Base-by-base conservation (phyloP, 1,140 invertebrate species). In the Harpegnathos saltator region DNA sequence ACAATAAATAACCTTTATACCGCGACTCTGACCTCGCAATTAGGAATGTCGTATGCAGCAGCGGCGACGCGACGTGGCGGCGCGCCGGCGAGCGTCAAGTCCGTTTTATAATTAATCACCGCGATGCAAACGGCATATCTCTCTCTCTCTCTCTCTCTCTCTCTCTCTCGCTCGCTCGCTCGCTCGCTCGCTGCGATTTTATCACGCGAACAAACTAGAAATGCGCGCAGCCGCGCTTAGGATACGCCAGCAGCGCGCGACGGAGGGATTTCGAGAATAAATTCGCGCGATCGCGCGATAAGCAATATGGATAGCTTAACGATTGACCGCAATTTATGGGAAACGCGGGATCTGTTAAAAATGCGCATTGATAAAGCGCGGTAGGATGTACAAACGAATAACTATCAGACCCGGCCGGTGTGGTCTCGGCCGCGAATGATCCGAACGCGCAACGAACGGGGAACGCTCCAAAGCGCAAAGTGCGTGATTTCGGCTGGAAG, bases 1-100 rank as follows among this genome's bases (percentile, higher is more conserved):
- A 84, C 54, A 83, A 87, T 72, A 80, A 80, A 74, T 48, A 85
- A 84, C 74, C 38, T 54, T 74, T 48, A 44, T 66, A 72, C 59
- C 54, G 17, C 58, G 65, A 17, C 33, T 63, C 68, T 58, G 56
- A 83, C 59, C 52, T 74, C 61, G 29, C 61, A 52, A 69, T 74
- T 83, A 69, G 74, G 58, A 74, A 82, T 5, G 15, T 22, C 24
- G 14, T 50, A 17, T 7, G 24, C 24, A 59, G 54, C 59, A 2
- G 12, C 19, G 3, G 19, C 4, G 19, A 52, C 19, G 58, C 54
- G 14, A 26, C 44, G 24, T 15, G 24, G n/a, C 38, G 33, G 38
- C 38, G 56, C 17, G 56, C 17, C 38, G 29, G 58, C 59, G 15
- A n/a, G 11, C 52, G 33, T 58, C 52, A 58, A n/a, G 12, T 48